phyloP scores from a whole-genome alignment of 2,113 vertebrate genomes.

The Poecilia latipinna region DNA sequence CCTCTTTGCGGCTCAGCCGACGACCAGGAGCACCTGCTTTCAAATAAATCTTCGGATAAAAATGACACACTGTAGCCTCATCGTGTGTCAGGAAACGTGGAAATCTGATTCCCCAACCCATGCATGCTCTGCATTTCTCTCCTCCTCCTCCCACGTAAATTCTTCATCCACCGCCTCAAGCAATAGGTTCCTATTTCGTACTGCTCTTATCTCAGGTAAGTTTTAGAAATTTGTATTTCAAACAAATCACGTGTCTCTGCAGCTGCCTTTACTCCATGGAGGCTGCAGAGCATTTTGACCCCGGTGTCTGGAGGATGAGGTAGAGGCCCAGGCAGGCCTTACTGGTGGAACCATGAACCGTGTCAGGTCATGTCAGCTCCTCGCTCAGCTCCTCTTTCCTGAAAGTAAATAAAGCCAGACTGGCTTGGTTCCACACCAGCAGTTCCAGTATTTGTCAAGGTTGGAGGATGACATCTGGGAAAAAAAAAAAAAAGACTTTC shows the following conservation, averaged over 20 bases:
- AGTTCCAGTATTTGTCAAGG: conserved; percentile 27
- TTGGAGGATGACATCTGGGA: conserved; percentile 6
- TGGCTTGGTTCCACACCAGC: conserved; percentile 56
- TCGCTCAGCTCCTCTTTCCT: conserved; percentile 58
- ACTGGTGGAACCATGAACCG: conserved; percentile 65
- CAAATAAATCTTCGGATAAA: conserved; percentile 70
- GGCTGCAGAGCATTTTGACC: conserved; percentile 62
- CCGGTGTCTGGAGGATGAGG: conserved; percentile 48
- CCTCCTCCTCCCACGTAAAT: conserved; percentile 44
- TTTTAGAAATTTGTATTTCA: conserved; percentile 52
- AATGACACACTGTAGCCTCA: conserved; percentile 47
- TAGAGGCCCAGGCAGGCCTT: conserved; percentile 54
- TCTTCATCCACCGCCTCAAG: conserved; percentile 31
- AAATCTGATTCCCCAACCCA: conserved; percentile 52
- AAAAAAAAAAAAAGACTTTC: conserved; percentile 23
- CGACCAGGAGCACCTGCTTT: conserved; percentile 70
- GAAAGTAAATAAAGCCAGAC: conserved; percentile 63
- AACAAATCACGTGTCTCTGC: conserved; percentile 64
- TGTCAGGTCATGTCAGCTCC: conserved; percentile 70
- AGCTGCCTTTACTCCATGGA: conserved; percentile 50
- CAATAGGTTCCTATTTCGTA: conserved; percentile 24
- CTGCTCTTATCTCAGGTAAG: conserved; percentile 41
- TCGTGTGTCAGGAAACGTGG: conserved; percentile 56
- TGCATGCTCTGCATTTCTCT: conserved; percentile 15
- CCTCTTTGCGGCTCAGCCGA: conserved; percentile 24